Percentiles rank a stretch among this genome's conserved stretches.
phyloP scores from a whole-genome alignment of 2,888 invertebrate genomes.

The Osedax fenrisi region DNA sequence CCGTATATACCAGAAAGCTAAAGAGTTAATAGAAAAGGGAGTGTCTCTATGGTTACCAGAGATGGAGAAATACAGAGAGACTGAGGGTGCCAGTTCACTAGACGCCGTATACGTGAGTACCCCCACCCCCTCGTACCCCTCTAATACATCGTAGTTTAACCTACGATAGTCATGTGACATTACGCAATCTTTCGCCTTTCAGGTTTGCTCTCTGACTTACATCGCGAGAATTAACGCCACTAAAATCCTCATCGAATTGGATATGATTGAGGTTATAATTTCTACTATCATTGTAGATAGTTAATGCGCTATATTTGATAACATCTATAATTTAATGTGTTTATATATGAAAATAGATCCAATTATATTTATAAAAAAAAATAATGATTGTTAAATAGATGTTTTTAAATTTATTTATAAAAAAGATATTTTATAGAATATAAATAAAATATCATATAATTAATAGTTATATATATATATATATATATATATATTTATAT shows the following conservation, averaged over 20 bases:
- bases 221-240: slow-evolving; percentile 47
- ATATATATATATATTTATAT: too few relatives aligned
- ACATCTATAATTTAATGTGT: too few relatives aligned
- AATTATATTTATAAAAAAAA: too few relatives aligned
- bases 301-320: too few relatives aligned
- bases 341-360: too few relatives aligned
- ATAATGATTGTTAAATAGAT: too few relatives aligned
- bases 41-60: slow-evolving; percentile 50
- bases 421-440: too few relatives aligned
- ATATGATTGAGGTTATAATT: slow-evolving; percentile 37
- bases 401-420: too few relatives aligned
- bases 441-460: too few relatives aligned
- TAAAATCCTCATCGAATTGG: slow-evolving; percentile 50
- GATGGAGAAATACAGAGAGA: slow-evolving; percentile 30
- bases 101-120: not conserved
- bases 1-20: slow-evolving; percentile 50
- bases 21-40: slow-evolving; percentile 47
- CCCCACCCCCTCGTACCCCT: not conserved
- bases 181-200: not conserved
- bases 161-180: not conserved
- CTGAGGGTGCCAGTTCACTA: slow-evolving; percentile 34
- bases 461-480: too few relatives aligned
- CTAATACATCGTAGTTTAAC: too few relatives aligned
- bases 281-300: too few relatives aligned
- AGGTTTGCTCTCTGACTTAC: slow-evolving; percentile 45